Conservation (phyloP, 2,888 invertebrate genomes). For the Ochropleura plecta region DNA sequence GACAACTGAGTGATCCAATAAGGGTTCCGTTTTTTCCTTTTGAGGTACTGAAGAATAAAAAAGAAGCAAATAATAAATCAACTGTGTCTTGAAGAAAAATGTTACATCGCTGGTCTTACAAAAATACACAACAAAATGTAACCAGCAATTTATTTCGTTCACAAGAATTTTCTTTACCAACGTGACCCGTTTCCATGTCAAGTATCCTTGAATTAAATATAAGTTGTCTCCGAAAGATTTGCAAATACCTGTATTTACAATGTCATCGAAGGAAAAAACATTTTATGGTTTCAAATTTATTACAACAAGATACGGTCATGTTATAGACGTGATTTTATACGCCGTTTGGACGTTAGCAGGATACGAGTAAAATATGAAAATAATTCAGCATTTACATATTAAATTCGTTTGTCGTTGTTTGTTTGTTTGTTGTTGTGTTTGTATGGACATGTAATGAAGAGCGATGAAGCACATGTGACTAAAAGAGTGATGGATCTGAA, state of each 20-base stretch:
- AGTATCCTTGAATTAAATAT: slow-evolving; percentile 28
- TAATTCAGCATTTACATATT: no score
- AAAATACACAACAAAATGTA: slow-evolving; percentile 7
- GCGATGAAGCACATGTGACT: no score
- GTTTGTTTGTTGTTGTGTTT: no score
- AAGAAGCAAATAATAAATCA: not conserved
- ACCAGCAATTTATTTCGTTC: not conserved
- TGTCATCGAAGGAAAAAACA: not conserved
- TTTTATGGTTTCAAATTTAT: not conserved
- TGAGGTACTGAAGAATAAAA: not conserved
- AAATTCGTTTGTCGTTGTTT: no score
- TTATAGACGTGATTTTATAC: slow-evolving; percentile 2
- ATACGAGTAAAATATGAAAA: slow-evolving; percentile 41
- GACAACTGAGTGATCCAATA: no score
- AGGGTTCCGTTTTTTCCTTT: no score
- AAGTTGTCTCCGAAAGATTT: slow-evolving; percentile 5
- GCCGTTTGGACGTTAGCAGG: slow-evolving; percentile 1
- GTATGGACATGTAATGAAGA: no score
- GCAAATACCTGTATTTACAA: slow-evolving; percentile 2
- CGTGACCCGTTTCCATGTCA: slow-evolving; percentile 9
- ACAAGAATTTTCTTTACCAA: not conserved
- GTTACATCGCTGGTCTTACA: not conserved
- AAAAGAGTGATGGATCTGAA: no score
- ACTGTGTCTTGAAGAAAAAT: not conserved
- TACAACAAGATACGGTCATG: not conserved